phyloP scores from a whole-genome alignment of 2,888 invertebrate genomes.

The Lapara coniferarum region DNA sequence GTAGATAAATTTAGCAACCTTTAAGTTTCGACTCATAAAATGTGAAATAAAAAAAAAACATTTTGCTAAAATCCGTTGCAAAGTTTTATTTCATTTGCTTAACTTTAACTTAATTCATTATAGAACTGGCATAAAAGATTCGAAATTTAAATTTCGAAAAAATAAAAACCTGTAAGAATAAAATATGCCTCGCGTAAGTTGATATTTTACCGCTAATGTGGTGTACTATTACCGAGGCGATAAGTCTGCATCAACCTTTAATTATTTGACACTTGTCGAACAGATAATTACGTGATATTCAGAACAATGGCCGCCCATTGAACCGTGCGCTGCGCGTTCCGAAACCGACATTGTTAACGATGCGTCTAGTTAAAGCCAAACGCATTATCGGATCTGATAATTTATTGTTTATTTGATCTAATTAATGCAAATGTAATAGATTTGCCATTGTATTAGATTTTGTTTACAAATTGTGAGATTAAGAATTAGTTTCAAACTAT shows the following conservation, averaged over 20 bases:
- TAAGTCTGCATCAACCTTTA: no score
- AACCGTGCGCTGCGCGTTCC: background rate
- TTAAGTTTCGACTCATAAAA: background rate
- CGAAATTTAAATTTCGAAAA: no score
- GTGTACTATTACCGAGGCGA: no score
- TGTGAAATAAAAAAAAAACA: background rate
- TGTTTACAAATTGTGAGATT: no score
- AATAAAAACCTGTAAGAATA: no score
- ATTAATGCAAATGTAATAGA: slow-evolving; percentile 7
- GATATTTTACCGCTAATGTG: no score
- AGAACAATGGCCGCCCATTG: slow-evolving; percentile 3
- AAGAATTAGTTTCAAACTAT: no score
- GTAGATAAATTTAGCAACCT: background rate
- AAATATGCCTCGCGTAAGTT: no score
- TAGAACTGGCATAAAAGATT: no score
- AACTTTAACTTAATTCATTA: no score
- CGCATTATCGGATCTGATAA: slow-evolving; percentile 3
- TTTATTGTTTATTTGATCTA: slow-evolving; percentile 10
- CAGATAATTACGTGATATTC: slow-evolving; percentile 16
- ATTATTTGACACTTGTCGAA: background rate
- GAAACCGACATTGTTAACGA: slow-evolving; percentile 1
- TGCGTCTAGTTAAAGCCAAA: slow-evolving; percentile 5
- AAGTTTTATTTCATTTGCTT: background rate
- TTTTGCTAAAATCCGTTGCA: background rate
- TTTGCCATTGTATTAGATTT: background rate